Conservation (phyloP, 2,113 vertebrate genomes). For the Macrotus californicus region DNA sequence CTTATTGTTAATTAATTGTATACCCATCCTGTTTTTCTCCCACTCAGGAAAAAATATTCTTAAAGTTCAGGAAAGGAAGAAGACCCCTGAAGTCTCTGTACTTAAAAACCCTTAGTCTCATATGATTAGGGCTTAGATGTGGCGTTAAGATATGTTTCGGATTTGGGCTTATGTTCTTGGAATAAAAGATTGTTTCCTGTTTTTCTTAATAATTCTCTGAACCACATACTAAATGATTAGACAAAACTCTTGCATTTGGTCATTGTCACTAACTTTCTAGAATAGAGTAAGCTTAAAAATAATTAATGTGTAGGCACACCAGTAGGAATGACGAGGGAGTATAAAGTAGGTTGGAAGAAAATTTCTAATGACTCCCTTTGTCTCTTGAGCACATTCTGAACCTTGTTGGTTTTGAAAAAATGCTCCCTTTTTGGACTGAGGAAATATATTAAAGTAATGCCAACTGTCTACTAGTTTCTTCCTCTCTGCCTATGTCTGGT, state of each 20-base stretch:
- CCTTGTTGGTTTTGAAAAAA: neutral
- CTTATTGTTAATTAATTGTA: neutral
- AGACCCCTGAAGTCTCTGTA: neutral
- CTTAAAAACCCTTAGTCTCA: neutral
- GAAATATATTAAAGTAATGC: neutral
- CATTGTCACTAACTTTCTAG: neutral
- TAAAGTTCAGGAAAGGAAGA: neutral
- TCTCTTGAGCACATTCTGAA: neutral
- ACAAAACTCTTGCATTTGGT: neutral
- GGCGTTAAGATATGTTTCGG: neutral
- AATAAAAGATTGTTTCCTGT: neutral
- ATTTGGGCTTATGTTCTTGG: neutral
- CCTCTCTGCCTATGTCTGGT: neutral
- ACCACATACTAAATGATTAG: neutral
- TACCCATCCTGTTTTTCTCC: neutral
- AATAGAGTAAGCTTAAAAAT: slow-evolving; percentile 11
- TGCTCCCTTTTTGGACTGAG: neutral
- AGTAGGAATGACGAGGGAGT: neutral
- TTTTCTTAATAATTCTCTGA: neutral
- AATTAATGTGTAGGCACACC: neutral
- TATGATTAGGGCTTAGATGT: neutral
- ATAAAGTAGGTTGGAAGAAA: neutral
- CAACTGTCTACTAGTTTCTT: neutral
- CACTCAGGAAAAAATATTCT: neutral
- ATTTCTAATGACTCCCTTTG: neutral